phyloP scores from a whole-genome alignment of 2,888 invertebrate species.

The Operophtera brumata region DNA sequence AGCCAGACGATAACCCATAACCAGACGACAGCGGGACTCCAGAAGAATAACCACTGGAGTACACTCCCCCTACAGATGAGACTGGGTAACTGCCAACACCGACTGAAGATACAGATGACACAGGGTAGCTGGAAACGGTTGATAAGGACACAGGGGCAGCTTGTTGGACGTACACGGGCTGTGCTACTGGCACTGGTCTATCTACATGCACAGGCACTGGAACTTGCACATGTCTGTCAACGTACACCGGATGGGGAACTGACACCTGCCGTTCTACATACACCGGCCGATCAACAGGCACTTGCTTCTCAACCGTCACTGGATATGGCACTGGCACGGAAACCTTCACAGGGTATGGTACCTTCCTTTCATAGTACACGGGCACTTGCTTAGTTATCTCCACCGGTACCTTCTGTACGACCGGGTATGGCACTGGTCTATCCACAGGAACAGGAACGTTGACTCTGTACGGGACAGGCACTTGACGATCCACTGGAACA shows the following conservation, averaged over 20 bases:
- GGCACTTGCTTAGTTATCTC: constrained; percentile 74
- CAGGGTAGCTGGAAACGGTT: constrained; percentile 24
- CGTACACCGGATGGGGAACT: constrained; percentile 77
- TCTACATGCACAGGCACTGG: constrained; percentile 82
- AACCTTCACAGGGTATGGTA: constrained; percentile 74
- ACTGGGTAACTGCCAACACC: constrained; percentile 14
- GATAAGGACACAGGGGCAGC: constrained; percentile 24
- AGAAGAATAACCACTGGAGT: constrained; percentile 13
- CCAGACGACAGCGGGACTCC: constrained; percentile 11
- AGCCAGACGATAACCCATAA: constrained; percentile 7
- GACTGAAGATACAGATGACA: constrained; percentile 19
- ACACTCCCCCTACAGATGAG: constrained; percentile 19
- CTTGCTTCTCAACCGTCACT: constrained; percentile 79
- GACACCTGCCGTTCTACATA: constrained; percentile 78
- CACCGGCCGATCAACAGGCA: constrained; percentile 81
- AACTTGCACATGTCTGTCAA: constrained; percentile 80
- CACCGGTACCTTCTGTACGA: constrained; percentile 76
- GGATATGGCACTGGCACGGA: constrained; percentile 81
- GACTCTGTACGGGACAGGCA: constrained; percentile 76
- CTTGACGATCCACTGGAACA: constrained; percentile 69
- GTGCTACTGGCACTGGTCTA: constrained; percentile 71
- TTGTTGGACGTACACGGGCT: constrained; percentile 57
- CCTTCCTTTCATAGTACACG: constrained; percentile 71
- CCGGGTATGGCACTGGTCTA: constrained; percentile 75
- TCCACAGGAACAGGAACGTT: constrained; percentile 78